Conservation (phyloP, 1,140 invertebrate species). For the Drosophila azteca region DNA sequence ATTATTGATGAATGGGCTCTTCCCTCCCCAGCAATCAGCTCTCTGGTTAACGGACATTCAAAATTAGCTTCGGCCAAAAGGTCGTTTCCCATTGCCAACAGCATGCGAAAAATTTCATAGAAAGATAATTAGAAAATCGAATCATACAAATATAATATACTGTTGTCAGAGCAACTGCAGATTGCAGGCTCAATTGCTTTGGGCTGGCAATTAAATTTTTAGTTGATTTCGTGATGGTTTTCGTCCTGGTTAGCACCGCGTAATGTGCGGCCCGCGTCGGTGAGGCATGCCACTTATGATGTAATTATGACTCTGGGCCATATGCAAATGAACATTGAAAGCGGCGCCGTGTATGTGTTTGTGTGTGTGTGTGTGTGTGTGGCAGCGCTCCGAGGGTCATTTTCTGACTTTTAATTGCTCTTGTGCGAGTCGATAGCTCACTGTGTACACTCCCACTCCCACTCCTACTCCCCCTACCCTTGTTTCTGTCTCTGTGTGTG, state of each 20-base stretch:
- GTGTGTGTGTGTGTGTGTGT: background rate
- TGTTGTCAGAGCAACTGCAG: conserved; percentile 23
- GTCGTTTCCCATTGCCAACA: background rate
- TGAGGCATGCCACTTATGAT: conserved; percentile 64
- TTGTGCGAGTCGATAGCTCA: conserved; percentile 46
- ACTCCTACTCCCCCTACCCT: background rate
- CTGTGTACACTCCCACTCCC: conserved; percentile 14
- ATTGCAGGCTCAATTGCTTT: conserved; percentile 24
- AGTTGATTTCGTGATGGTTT: conserved; percentile 27
- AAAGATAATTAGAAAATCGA: conserved; percentile 60
- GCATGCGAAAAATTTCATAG: conserved; percentile 31
- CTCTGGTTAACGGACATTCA: conserved; percentile 50
- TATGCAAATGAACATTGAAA: conserved; percentile 59
- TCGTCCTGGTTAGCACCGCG: too few species aligned
- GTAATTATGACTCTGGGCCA: conserved; percentile 64
- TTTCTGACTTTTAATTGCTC: conserved; percentile 58
- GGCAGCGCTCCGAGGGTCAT: conserved; percentile 16
- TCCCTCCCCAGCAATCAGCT: conserved; percentile 53
- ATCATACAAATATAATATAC: conserved; percentile 15
- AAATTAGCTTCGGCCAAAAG: conserved; percentile 28
- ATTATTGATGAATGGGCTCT: conserved; percentile 65
- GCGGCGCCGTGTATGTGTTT: background rate
- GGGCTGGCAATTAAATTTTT: conserved; percentile 59
- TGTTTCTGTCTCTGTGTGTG: background rate
- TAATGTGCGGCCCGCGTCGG: conserved; percentile 7